Percentiles rank a stretch among this genome's conserved stretches.
phyloP scores from a whole-genome alignment of 2,797 vertebrate species.

The Ctenopoma multispine region DNA sequence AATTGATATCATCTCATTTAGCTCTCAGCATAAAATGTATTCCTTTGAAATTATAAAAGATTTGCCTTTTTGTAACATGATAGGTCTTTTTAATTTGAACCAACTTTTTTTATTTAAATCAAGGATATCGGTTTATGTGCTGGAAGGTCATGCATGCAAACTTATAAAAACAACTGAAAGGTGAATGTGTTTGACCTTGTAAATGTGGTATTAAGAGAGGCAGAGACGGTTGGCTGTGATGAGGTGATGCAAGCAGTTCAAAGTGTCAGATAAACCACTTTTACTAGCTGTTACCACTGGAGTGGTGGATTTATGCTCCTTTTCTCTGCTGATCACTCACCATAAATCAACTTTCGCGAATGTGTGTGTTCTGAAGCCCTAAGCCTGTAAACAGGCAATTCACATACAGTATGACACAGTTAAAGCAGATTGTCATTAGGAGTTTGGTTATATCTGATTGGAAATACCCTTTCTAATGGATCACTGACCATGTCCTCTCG shows the following conservation, averaged over 20 bases:
- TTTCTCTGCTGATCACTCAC: constrained; percentile 47
- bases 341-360: constrained; percentile 61
- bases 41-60: background rate
- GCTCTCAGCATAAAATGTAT: background rate
- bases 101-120: background rate
- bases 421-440: constrained; percentile 3
- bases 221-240: constrained; percentile 9
- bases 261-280: constrained; percentile 55
- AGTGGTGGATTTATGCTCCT: constrained; percentile 56
- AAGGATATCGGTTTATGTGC: too few species aligned
- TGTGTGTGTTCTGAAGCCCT: background rate
- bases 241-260: constrained; percentile 33
- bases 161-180: background rate
- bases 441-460: constrained; percentile 34
- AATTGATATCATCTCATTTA: background rate
- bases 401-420: background rate
- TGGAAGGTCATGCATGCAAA: too few species aligned
- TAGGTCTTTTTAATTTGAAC: background rate
- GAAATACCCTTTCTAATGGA: constrained; percentile 36
- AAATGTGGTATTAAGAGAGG: background rate
- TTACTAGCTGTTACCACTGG: constrained; percentile 43
- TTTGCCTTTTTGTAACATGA: background rate
- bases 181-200: constrained; percentile 39
- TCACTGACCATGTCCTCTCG: background rate
- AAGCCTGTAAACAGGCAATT: constrained; percentile 10